Evolutionary conservation across 2,888 invertebrate species (phyloP).

Genomic region (Elysia crispata): DNA sequence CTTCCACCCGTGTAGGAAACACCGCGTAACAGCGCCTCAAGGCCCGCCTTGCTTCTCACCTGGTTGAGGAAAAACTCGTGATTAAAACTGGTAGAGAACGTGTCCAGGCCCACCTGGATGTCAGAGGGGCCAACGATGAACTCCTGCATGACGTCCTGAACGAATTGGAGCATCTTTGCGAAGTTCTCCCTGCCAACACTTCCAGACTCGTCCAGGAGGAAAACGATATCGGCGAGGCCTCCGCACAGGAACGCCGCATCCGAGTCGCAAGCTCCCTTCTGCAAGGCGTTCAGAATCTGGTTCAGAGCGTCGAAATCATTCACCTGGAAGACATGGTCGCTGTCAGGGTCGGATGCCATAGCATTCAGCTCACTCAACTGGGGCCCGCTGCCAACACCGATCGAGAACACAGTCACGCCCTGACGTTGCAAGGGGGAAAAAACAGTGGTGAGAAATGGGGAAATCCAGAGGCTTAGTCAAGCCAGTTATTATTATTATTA

Average conservation of each 20-base stretch:
- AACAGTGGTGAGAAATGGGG: too few relatives aligned
- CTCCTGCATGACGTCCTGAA: background rate
- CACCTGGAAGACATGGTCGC: slow-evolving; percentile 23
- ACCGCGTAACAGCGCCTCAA: too few relatives aligned
- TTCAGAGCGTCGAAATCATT: background rate
- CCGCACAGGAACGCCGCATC: too few relatives aligned
- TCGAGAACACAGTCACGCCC: slow-evolving; percentile 18
- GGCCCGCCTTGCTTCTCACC: too few relatives aligned
- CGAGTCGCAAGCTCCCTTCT: too few relatives aligned
- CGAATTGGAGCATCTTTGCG: background rate
- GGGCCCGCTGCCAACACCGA: slow-evolving; percentile 28
- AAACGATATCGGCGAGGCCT: background rate
- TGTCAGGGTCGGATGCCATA: slow-evolving; percentile 32
- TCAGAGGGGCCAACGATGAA: background rate
- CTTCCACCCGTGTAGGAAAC: slow-evolving; percentile 42
- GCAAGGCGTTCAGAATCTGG: too few relatives aligned
- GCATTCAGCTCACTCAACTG: slow-evolving; percentile 12
- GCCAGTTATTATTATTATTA: too few relatives aligned
- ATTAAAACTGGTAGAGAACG: background rate
- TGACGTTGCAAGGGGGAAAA: too few relatives aligned
- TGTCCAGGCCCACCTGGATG: background rate
- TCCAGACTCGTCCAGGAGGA: background rate
- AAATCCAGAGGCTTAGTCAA: too few relatives aligned
- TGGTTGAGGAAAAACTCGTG: background rate
- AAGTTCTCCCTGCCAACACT: background rate